A percentile compares a stretch with the other conserved stretches of the same genome.
Evolutionary conservation across 2,797 vertebrate genomes (phyloP).

Genomic region (Danio albolineatus): DNA sequence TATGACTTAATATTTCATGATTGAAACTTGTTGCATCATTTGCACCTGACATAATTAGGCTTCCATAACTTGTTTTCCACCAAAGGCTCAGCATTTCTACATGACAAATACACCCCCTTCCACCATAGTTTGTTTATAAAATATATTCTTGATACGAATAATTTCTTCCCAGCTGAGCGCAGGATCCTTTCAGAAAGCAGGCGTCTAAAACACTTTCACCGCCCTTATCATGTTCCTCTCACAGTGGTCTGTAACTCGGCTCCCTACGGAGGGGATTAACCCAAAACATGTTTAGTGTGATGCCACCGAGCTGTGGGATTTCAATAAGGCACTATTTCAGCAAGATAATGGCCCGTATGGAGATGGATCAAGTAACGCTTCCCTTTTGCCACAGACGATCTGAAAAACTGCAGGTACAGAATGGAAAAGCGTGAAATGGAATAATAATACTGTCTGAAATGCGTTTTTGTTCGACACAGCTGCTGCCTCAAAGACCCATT

Average conservation of each 20-base stretch:
- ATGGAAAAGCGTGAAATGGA: conserved; percentile 67
- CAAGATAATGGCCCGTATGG: conserved; percentile 62
- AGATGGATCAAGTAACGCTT: conserved; percentile 66
- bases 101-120: conserved; percentile 12
- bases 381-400: conserved; percentile 57
- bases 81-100: conserved; percentile 18
- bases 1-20: neutral
- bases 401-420: conserved; percentile 58
- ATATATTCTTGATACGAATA: conserved; percentile 41
- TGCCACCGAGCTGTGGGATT: conserved; percentile 65
- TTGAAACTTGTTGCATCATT: neutral
- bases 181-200: conserved; percentile 52
- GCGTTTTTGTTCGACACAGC: conserved; percentile 63
- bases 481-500: conserved; percentile 69
- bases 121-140: conserved; percentile 26
- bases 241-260: conserved; percentile 66
- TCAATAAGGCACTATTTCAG: conserved; percentile 69
- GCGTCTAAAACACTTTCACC: conserved; percentile 65
- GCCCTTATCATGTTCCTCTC: conserved; percentile 70
- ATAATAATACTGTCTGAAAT: conserved; percentile 69
- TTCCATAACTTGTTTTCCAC: conserved; percentile 1
- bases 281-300: conserved; percentile 73
- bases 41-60: neutral
- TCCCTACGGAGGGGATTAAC: conserved; percentile 72
- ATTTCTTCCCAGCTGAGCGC: conserved; percentile 62